Conservation (phyloP, 2,888 invertebrate species). For the Liposcelis brunnea region DNA sequence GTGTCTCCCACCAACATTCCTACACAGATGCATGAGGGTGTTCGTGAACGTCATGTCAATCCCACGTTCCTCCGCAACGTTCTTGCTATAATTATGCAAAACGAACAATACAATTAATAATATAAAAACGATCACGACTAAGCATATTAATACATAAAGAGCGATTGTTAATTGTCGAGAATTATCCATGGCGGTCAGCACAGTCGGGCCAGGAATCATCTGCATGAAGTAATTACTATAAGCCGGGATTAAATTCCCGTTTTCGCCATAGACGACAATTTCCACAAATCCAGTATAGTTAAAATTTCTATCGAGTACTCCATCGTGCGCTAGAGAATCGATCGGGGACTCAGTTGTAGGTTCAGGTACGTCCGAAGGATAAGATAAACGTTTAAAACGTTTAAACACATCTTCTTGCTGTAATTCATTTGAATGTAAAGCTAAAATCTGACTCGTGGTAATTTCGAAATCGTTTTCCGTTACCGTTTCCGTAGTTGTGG, state of each 20-base stretch:
- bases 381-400: not conserved
- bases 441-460: not conserved
- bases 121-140: constrained; percentile 29
- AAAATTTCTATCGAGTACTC: constrained; percentile 52
- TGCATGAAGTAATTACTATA: constrained; percentile 62
- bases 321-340: constrained; percentile 46
- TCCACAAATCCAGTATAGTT: constrained; percentile 78
- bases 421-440: constrained; percentile 1
- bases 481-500: not conserved
- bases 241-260: constrained; percentile 35
- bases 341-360: too few species aligned
- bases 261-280: constrained; percentile 41
- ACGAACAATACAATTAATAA: constrained; percentile 44
- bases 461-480: not conserved
- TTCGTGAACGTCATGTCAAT: constrained; percentile 38
- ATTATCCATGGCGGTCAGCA: constrained; percentile 11
- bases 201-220: constrained; percentile 48
- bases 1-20: constrained; percentile 48
- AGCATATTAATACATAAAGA: constrained; percentile 12
- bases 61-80: constrained; percentile 41
- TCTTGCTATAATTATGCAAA: constrained; percentile 45
- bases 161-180: constrained; percentile 21
- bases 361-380: not conserved
- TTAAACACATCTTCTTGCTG: not conserved
- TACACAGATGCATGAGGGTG: constrained; percentile 35